Conservation (phyloP, 2,113 vertebrate species). For the Ibidorhyncha struthersii region DNA sequence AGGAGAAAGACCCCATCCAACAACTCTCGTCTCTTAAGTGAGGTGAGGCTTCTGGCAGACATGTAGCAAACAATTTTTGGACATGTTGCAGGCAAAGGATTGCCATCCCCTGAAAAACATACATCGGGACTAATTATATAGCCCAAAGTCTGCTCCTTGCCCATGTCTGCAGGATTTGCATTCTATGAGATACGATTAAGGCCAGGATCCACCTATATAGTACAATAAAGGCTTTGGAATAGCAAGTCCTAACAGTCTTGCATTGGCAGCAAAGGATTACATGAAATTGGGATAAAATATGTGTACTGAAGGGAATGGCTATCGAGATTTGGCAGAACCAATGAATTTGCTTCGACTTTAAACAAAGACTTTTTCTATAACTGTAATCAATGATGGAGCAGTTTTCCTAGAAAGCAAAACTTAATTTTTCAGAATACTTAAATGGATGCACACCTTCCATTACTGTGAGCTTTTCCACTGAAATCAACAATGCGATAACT, state of each 20-base stretch:
- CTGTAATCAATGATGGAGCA: neutral
- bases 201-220: neutral
- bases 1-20: neutral
- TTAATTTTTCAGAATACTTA: neutral
- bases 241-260: neutral
- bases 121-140: neutral
- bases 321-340: neutral
- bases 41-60: neutral
- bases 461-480: neutral
- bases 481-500: neutral
- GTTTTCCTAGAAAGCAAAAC: neutral
- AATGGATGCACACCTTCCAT: neutral
- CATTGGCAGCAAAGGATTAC: neutral
- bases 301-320: neutral
- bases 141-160: neutral
- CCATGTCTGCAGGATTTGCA: neutral
- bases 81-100: accelerated
- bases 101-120: neutral
- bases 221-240: neutral
- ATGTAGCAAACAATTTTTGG: neutral
- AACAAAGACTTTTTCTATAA: neutral
- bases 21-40: neutral
- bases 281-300: neutral
- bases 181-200: neutral
- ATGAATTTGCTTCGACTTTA: neutral